Evolutionary conservation across 2,113 vertebrate genomes (phyloP), one percentile per base, ranked within the genome.

Genomic region (Solea solea): DNA sequence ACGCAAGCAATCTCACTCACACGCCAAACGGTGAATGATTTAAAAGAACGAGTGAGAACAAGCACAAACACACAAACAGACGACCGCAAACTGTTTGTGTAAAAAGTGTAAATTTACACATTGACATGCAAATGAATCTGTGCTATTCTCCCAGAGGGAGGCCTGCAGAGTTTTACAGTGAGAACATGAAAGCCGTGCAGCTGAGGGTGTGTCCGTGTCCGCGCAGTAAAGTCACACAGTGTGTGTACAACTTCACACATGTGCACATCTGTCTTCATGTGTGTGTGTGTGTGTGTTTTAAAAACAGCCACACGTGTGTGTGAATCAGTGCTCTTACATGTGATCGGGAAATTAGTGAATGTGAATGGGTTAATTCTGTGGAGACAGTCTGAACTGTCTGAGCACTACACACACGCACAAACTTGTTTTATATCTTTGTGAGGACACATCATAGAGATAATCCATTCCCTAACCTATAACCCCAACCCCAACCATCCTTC

Each of bases 321-420:
- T n/a, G 8, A 61, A 56, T 57, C 58, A 54, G 25, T 61, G n/a
- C 44, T 72, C 42, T 58, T 34, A 54, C 44, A 21, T 11, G 44
- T 42, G 44, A 41, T 4, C 1, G 8, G 52, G 34, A 57, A 52
- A 73, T 63, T 42, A 40, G 46, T 39, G 49, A 48, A 34, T 34
- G 49, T 44, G 74, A 34, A 64, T 28, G 64, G 15, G 68, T 69
- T 74, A 76, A 84, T 82, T 71, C 74, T 44, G 62, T 68, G 81
- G 0, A 0, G 87, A 85, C 85, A 92, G 90, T 58, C 75, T 0
- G 0, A 93, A 80, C 34, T 73, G 76, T 86, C 50, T 88, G 75
- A 57, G 50, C 41, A 13, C 27, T 9, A 50, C 51, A 72, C 65
- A 70, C 63, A 62, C 51, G 74, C 69, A 57, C 68, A 50, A 40